A percentile compares a stretch with the other conserved stretches of the same genome.
These are phyloP conservation scores for Ivindomyrus marchei DNA, from an alignment of 2,113 vertebrate genomes.

Conservation along the genomic window DNA sequence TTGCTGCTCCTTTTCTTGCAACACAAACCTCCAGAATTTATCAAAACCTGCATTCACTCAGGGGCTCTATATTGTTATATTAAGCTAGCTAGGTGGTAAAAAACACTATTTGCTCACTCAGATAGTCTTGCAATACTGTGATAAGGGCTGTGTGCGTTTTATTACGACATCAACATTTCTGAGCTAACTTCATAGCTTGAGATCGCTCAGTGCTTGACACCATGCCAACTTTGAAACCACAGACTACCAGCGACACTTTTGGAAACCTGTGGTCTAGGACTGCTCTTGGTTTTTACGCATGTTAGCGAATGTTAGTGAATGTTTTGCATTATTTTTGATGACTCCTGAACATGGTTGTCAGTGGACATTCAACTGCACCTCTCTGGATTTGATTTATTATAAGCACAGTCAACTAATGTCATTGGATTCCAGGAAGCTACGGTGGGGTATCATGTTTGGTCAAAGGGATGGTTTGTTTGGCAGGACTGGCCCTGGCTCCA, in stretches of 20 bases:
- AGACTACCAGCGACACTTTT: background rate
- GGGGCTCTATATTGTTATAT: background rate
- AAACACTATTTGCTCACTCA: background rate
- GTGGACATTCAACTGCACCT: background rate
- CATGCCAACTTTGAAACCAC: background rate
- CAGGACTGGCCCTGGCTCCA: background rate
- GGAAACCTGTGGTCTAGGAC: background rate
- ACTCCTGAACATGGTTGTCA: background rate
- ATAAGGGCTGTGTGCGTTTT: background rate
- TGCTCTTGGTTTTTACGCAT: background rate
- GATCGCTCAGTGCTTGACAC: background rate
- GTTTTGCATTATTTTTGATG: background rate
- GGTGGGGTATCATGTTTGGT: constrained; percentile 18
- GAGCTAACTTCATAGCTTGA: background rate
- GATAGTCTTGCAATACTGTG: background rate
- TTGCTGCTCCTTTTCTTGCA: background rate
- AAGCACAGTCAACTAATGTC: background rate
- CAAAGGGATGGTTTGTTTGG: constrained; percentile 3
- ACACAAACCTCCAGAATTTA: background rate
- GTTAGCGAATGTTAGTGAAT: background rate
- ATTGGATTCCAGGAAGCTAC: constrained; percentile 6
- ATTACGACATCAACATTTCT: background rate
- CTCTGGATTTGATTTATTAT: background rate
- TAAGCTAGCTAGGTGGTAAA: background rate
- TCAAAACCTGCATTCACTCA: background rate